These are phyloP conservation scores for Pomacea maculata DNA, from an alignment of 1,140 invertebrate genomes.

Conservation along the genomic window DNA sequence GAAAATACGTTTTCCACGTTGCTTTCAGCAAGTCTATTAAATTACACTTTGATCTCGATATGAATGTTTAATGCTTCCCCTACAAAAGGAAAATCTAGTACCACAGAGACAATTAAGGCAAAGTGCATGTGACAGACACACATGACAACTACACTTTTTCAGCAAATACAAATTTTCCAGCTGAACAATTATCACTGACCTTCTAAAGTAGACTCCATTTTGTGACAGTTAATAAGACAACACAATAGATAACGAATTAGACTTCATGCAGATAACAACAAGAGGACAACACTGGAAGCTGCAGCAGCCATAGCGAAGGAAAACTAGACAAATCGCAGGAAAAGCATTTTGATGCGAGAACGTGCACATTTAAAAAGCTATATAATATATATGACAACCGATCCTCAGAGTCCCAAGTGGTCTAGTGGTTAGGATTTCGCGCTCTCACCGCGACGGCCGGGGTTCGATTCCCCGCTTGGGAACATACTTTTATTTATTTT, in stretches of 20 bases:
- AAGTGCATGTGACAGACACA: no score
- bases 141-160: no score
- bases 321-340: background rate
- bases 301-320: constrained; percentile 17
- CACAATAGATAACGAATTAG: background rate
- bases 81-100: no score
- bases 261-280: background rate
- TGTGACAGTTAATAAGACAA: background rate
- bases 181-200: background rate
- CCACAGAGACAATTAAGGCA: no score
- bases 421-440: constrained; percentile 62
- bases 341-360: no score
- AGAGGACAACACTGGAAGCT: background rate
- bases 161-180: no score
- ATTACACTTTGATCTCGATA: no score
- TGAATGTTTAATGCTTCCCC: no score
- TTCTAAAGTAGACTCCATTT: background rate
- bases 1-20: background rate
- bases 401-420: constrained; percentile 49
- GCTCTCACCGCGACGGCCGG: constrained; percentile 54
- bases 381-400: background rate
- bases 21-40: no score
- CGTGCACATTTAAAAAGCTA: background rate
- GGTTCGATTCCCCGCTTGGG: constrained; percentile 58
- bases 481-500: constrained; percentile 26